These are phyloP conservation scores for Hyppa rectilinea DNA, from an alignment of 2,888 invertebrate species.

Conservation along the genomic window DNA sequence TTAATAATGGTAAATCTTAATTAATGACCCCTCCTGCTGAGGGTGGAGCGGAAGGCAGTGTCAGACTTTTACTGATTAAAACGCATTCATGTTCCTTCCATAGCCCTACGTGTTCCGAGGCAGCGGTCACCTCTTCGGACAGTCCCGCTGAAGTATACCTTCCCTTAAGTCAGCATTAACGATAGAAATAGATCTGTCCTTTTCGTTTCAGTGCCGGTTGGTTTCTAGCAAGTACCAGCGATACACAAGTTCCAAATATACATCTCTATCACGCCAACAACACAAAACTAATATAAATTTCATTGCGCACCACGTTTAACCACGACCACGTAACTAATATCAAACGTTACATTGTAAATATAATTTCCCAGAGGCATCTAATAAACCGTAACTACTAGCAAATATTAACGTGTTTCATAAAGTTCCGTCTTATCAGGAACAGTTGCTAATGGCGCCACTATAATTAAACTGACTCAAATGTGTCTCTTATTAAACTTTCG, in stretches of 20 bases:
- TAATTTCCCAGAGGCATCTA: conserved; percentile 68
- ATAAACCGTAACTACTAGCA: conserved; percentile 62
- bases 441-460: conserved; percentile 64
- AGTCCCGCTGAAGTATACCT: no score
- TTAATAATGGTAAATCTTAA: no score
- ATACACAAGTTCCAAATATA: conserved; percentile 9
- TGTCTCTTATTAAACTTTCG: conserved; percentile 45
- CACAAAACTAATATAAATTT: conserved; percentile 54
- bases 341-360: conserved; percentile 68
- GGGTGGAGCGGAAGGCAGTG: no score
- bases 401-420: conserved; percentile 70
- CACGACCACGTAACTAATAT: conserved; percentile 61
- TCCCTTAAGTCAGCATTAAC: no score
- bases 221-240: no score
- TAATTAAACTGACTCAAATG: conserved; percentile 61
- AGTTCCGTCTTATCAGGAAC: conserved; percentile 68
- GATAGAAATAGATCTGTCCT: no score
- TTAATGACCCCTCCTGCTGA: no score
- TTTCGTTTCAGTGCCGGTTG: no score
- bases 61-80: no score
- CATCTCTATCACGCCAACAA: conserved; percentile 23
- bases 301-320: conserved; percentile 45
- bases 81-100: no score
- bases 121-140: no score
- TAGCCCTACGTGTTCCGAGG: no score